Evolutionary conservation across 2,888 invertebrate genomes (phyloP).

Genomic region (Anodontia alba): DNA sequence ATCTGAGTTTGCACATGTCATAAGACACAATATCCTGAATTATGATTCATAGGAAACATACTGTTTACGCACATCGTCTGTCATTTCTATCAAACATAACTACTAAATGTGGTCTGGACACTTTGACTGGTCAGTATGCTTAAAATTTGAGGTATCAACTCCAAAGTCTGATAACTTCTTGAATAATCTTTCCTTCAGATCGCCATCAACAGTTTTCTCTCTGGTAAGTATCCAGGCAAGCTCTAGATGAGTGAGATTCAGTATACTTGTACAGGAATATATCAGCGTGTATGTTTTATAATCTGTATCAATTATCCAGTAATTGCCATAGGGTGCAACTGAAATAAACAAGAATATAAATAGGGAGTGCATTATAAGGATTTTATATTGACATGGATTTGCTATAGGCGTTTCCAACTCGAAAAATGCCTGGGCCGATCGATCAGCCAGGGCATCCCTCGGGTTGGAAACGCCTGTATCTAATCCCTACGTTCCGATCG

Average conservation of each 20-base stretch:
- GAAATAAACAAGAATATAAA: conserved; percentile 24
- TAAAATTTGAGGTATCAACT: conserved; percentile 57
- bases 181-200: conserved; percentile 43
- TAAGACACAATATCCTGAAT: too few relatives aligned
- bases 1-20: too few relatives aligned
- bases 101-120: conserved; percentile 12
- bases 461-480: too few relatives aligned
- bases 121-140: conserved; percentile 50
- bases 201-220: conserved; percentile 44
- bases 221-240: conserved; percentile 69
- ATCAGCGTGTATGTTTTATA: conserved; percentile 66
- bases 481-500: too few relatives aligned
- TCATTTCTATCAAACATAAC: too few relatives aligned
- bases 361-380: too few relatives aligned
- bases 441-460: too few relatives aligned
- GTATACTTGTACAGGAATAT: conserved; percentile 63
- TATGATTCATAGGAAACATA: too few relatives aligned
- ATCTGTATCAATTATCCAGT: conserved; percentile 72
- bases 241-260: conserved; percentile 55
- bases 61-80: too few relatives aligned
- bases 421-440: too few relatives aligned
- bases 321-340: conserved; percentile 63
- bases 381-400: background rate
- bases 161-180: conserved; percentile 49
- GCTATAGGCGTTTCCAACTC: too few relatives aligned